These are phyloP conservation scores for Mus caroli DNA, from an alignment of 2,797 vertebrate genomes.

Conservation along the genomic window DNA sequence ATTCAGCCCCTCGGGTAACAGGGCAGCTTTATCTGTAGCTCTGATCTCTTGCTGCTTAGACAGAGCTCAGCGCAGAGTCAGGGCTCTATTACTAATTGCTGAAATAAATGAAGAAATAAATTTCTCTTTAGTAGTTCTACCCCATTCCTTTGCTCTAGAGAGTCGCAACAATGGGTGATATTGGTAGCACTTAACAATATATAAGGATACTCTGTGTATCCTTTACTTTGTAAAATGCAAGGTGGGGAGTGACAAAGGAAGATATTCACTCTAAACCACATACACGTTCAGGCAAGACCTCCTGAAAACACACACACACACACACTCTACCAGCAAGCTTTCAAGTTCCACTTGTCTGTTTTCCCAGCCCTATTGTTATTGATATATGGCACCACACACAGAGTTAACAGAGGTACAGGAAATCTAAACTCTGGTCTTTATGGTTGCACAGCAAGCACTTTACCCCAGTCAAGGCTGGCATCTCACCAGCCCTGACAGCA, in stretches of 20 bases:
- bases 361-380: background rate
- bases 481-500: background rate
- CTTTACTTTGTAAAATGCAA: background rate
- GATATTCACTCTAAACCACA: background rate
- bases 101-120: background rate
- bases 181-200: background rate
- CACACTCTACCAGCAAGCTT: background rate
- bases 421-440: background rate
- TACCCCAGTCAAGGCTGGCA: background rate
- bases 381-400: background rate
- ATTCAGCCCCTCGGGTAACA: too few relatives aligned
- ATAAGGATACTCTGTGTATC: background rate
- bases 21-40: background rate
- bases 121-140: background rate
- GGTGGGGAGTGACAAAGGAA: background rate
- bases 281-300: background rate
- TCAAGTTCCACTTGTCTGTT: background rate
- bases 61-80: background rate
- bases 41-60: background rate
- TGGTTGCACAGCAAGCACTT: background rate
- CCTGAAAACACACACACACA: background rate
- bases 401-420: background rate
- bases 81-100: background rate
- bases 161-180: background rate
- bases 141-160: background rate